A percentile compares a stretch with the other conserved stretches of the same genome.
Evolutionary conservation across 1,140 invertebrate genomes (phyloP).

Genomic region (Drosophila parvula): DNA sequence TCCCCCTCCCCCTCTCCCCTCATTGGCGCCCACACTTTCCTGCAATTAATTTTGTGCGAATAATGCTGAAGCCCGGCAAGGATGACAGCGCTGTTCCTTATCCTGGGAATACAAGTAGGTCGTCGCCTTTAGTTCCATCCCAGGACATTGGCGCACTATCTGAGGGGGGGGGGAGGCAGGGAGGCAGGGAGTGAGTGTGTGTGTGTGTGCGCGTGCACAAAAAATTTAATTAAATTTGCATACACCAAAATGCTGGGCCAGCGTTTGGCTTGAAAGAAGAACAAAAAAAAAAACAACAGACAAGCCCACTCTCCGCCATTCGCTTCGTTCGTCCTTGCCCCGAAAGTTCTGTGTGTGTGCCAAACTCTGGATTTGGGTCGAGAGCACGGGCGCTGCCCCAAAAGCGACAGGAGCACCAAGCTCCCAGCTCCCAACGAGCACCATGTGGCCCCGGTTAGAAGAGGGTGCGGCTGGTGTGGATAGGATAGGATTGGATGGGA

Average conservation of each 20-base stretch:
- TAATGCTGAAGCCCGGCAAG: slow-evolving; percentile 20
- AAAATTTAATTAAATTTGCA: slow-evolving; percentile 65
- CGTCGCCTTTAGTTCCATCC: slow-evolving; percentile 10
- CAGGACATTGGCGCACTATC: slow-evolving; percentile 16
- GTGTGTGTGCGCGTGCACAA: slow-evolving; percentile 31
- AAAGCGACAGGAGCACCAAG: background rate
- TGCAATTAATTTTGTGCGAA: slow-evolving; percentile 56
- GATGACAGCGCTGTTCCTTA: slow-evolving; percentile 35
- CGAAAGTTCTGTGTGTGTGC: slow-evolving; percentile 43
- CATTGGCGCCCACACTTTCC: slow-evolving; percentile 3
- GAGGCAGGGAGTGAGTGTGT: background rate
- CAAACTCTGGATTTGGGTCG: slow-evolving; percentile 53
- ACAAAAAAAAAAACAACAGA: slow-evolving; percentile 19
- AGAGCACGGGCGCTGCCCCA: slow-evolving; percentile 7
- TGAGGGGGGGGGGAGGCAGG: no score
- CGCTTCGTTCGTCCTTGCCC: slow-evolving; percentile 20
- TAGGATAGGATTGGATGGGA: background rate
- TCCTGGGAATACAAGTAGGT: slow-evolving; percentile 60
- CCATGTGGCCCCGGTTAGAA: slow-evolving; percentile 12
- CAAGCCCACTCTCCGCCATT: slow-evolving; percentile 16
- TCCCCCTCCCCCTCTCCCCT: no score
- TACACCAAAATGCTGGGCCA: slow-evolving; percentile 53
- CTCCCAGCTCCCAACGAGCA: background rate
- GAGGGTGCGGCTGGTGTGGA: background rate
- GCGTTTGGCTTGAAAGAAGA: slow-evolving; percentile 11